Conservation (phyloP, 1,140 invertebrate species). For the Colletes gigas region DNA sequence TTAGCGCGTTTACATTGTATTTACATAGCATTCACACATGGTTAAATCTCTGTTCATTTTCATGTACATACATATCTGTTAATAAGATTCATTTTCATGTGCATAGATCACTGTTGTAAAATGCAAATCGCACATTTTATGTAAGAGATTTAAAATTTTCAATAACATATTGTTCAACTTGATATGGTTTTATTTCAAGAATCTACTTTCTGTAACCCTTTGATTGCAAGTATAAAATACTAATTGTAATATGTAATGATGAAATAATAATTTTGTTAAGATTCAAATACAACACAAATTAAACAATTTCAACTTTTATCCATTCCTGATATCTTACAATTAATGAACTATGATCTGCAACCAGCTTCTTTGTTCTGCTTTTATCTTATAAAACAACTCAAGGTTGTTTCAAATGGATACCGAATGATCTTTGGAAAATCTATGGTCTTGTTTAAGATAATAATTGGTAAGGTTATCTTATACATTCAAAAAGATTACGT, state of each 20-base stretch:
- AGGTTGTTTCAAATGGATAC: neutral
- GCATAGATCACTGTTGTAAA: neutral
- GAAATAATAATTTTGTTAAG: constrained; percentile 24
- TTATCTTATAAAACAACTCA: neutral
- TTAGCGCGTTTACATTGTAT: constrained; percentile 21
- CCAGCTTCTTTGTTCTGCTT: constrained; percentile 46
- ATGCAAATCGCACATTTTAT: neutral
- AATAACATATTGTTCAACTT: neutral
- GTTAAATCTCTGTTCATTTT: constrained; percentile 26
- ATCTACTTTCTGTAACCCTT: neutral
- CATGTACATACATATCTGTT: constrained; percentile 1
- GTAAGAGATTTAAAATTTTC: neutral
- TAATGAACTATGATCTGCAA: neutral
- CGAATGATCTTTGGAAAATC: neutral
- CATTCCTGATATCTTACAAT: constrained; percentile 13
- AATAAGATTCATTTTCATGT: constrained; percentile 5
- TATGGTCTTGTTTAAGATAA: neutral
- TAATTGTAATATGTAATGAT: constrained; percentile 3
- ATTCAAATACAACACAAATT: constrained; percentile 2
- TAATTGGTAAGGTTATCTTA: neutral
- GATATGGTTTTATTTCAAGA: constrained; percentile 5
- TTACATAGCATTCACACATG: constrained; percentile 19
- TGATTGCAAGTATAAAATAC: neutral
- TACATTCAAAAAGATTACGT: neutral
- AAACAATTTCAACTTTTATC: constrained; percentile 5